phyloP scores from a whole-genome alignment of 1,140 invertebrate genomes.

The Apis florea region DNA sequence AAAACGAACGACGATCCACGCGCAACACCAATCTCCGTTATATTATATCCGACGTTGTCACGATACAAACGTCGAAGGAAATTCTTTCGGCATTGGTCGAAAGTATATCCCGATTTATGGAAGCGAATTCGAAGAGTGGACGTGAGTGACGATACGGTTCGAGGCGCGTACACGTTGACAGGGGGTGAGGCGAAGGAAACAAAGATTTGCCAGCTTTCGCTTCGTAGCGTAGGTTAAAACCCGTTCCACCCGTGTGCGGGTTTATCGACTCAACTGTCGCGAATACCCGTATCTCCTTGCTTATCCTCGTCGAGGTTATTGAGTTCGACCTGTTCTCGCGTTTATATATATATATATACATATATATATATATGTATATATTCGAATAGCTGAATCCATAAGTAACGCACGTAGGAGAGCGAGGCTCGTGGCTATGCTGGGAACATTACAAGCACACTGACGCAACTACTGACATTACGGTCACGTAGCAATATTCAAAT shows the following conservation, averaged over 20 bases:
- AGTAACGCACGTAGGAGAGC: slow-evolving; percentile 31
- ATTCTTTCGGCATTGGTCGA: slow-evolving; percentile 10
- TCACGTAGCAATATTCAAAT: slow-evolving; percentile 68
- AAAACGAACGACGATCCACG: too few relatives aligned
- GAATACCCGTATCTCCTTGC: slow-evolving; percentile 49
- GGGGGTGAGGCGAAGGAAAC: slow-evolving; percentile 31
- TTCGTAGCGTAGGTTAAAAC: slow-evolving; percentile 23
- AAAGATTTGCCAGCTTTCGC: slow-evolving; percentile 13
- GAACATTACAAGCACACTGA: slow-evolving; percentile 25
- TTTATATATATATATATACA: slow-evolving; percentile 3
- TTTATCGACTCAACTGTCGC: slow-evolving; percentile 67
- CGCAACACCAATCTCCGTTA: background rate
- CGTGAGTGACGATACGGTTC: slow-evolving; percentile 36
- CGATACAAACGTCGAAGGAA: slow-evolving; percentile 7
- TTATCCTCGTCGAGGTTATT: slow-evolving; percentile 57
- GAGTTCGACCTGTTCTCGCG: slow-evolving; percentile 43
- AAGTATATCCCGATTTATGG: slow-evolving; percentile 8
- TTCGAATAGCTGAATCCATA: background rate
- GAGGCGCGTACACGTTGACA: slow-evolving; percentile 2
- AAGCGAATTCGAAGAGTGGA: background rate
- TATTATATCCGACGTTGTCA: background rate
- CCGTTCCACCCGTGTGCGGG: background rate
- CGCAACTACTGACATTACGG: slow-evolving; percentile 52
- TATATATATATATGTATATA: background rate
- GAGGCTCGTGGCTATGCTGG: slow-evolving; percentile 18